A percentile compares a stretch with the other conserved stretches of the same genome.
These are phyloP conservation scores for Leucopsar rothschildi DNA, from an alignment of 2,113 vertebrate genomes.

Conservation along the genomic window DNA sequence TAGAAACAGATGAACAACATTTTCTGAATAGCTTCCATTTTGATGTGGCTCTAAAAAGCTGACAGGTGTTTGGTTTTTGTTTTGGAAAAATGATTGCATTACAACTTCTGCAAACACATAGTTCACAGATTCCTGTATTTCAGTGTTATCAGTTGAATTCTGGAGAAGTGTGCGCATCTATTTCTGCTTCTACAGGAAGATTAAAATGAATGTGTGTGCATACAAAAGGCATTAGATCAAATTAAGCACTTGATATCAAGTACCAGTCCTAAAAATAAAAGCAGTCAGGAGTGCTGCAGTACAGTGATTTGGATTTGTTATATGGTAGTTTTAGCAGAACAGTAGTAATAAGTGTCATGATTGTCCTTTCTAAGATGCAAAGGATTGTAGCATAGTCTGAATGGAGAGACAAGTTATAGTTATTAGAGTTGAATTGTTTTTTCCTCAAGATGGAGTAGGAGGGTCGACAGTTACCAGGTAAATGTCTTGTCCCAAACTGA, in stretches of 20 bases:
- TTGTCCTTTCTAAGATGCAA: neutral
- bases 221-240: neutral
- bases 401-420: neutral
- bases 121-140: neutral
- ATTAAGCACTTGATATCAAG: neutral
- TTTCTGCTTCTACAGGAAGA: neutral
- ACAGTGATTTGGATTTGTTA: neutral
- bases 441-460: neutral
- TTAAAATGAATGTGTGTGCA: neutral
- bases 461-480: neutral
- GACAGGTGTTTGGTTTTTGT: neutral
- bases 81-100: neutral
- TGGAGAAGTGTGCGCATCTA: neutral
- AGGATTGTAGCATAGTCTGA: neutral
- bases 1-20: neutral
- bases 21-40: conserved; percentile 12
- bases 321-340: neutral
- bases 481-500: neutral
- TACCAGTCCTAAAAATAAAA: neutral
- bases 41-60: neutral
- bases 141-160: neutral
- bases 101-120: neutral
- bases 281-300: neutral
- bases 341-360: neutral
- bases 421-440: neutral